Percentiles rank a stretch among this genome's conserved stretches.
phyloP scores from a whole-genome alignment of 2,888 invertebrate genomes.

The Dynastes hyllus region DNA sequence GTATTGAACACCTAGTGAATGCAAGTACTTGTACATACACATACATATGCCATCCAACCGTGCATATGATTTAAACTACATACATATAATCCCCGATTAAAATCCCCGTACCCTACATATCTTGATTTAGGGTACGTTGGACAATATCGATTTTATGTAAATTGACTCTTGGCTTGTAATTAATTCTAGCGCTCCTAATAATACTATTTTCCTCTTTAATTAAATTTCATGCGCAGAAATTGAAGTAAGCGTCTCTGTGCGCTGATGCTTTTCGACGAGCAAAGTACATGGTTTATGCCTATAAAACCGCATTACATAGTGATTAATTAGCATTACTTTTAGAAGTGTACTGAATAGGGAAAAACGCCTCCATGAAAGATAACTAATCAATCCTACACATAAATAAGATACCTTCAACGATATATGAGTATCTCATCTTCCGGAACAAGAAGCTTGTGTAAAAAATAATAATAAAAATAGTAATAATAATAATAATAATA shows the following conservation, averaged over 20 bases:
- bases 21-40: neutral
- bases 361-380: too few species aligned
- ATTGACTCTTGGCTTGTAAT: conserved; percentile 42
- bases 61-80: conserved; percentile 6
- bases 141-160: conserved; percentile 45
- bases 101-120: conserved; percentile 16
- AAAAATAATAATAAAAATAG: too few species aligned
- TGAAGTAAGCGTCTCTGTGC: neutral
- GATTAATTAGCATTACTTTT: too few species aligned
- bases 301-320: neutral
- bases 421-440: too few species aligned
- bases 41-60: neutral
- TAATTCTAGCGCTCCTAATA: conserved; percentile 35
- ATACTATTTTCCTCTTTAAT: conserved; percentile 42
- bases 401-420: too few species aligned
- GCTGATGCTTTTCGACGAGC: neutral
- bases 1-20: neutral
- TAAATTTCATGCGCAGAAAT: conserved; percentile 28
- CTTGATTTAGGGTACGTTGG: conserved; percentile 24
- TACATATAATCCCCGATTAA: conserved; percentile 13
- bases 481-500: too few species aligned
- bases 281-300: neutral
- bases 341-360: too few species aligned
- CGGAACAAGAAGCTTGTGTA: too few species aligned
- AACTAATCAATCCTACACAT: too few species aligned